A percentile compares a stretch with the other conserved stretches of the same genome.
These are phyloP conservation scores for Lates japonicus DNA, from an alignment of 2,797 vertebrate genomes.

Conservation along the genomic window DNA sequence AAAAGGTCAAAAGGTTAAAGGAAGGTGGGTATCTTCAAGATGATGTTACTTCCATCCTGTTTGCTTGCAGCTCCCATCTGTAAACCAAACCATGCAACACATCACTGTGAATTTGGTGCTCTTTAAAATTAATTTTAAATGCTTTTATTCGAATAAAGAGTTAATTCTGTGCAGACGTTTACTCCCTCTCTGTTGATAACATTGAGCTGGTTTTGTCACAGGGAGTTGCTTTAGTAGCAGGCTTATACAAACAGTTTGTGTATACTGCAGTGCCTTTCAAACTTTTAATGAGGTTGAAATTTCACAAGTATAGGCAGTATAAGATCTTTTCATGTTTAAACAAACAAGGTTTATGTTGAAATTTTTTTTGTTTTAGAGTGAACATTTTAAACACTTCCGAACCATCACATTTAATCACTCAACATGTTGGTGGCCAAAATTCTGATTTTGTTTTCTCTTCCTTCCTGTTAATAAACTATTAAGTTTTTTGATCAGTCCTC, in stretches of 20 bases:
- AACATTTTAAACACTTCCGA: conserved; percentile 20
- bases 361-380: conserved; percentile 15
- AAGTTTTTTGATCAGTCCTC: conserved; percentile 11
- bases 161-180: conserved; percentile 59
- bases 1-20: conserved; percentile 1
- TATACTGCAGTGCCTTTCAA: conserved; percentile 81
- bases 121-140: conserved; percentile 70
- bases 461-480: neutral
- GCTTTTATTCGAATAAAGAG: conserved; percentile 83
- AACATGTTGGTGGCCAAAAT: conserved; percentile 5
- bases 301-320: conserved; percentile 42
- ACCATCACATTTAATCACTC: neutral
- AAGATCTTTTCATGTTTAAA: conserved; percentile 43
- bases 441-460: conserved; percentile 9
- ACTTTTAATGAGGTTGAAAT: conserved; percentile 41
- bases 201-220: conserved; percentile 19
- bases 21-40: conserved; percentile 16
- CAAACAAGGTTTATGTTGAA: conserved; percentile 1
- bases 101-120: conserved; percentile 89
- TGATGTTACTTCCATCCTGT: conserved; percentile 31
- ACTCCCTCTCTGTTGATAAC: conserved; percentile 46
- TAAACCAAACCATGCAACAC: conserved; percentile 69
- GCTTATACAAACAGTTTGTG: conserved; percentile 35
- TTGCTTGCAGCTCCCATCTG: conserved; percentile 57
- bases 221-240: conserved; percentile 59